Evolutionary conservation across 2,797 vertebrate genomes (phyloP).

Genomic region (Poeciliopsis infans): DNA sequence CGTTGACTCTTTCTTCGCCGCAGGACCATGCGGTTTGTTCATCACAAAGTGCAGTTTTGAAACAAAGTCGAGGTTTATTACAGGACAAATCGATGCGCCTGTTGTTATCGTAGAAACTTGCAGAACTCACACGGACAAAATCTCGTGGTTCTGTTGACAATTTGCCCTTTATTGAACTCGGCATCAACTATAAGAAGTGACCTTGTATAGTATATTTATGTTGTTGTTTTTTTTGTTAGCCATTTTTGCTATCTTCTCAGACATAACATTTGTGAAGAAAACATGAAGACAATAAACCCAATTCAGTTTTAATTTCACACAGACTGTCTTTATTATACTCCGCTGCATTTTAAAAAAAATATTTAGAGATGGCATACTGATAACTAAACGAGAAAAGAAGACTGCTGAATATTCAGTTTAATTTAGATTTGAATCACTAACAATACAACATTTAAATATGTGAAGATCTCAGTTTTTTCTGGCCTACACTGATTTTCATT

Average conservation of each 20-base stretch:
- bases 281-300: not conserved
- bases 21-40: conserved; percentile 3
- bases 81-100: conserved; percentile 41
- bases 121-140: not conserved
- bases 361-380: too few relatives aligned
- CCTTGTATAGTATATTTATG: not conserved
- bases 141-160: not conserved
- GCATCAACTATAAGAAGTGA: not conserved
- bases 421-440: too few relatives aligned
- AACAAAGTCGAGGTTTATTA: not conserved
- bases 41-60: not conserved
- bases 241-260: not conserved
- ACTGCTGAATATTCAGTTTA: too few relatives aligned
- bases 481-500: too few relatives aligned
- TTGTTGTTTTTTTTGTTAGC: not conserved
- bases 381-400: too few relatives aligned
- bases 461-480: too few relatives aligned
- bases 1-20: not conserved
- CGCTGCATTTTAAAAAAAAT: too few relatives aligned
- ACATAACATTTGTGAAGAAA: not conserved
- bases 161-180: not conserved
- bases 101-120: conserved; percentile 6
- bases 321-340: not conserved
- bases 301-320: not conserved
- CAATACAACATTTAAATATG: too few relatives aligned